Base-by-base conservation (phyloP, 1,140 invertebrate genomes). In the Euglossa dilemma region DNA sequence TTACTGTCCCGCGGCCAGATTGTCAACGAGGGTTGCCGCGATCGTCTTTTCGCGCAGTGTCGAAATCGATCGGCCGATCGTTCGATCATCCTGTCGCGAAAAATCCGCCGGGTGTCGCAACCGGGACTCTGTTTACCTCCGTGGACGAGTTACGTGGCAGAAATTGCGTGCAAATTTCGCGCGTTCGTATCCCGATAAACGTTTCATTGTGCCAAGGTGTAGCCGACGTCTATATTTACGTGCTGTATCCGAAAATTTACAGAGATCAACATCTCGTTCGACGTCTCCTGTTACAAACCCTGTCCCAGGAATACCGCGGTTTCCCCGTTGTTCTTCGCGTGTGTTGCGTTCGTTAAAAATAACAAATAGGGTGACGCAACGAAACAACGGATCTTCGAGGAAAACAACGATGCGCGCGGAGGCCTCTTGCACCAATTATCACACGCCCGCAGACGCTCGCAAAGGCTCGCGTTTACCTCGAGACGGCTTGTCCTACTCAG, bases 401-500 rank as follows among this genome's bases (percentile, higher is more conserved):
- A 11, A 18, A 25, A n/a, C n/a, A 50, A 8, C 12, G 45, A 14
- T 45, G 45, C 7, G 23, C 25, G 9, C 43, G 18, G 8, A 36
- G 50, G 8, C 25, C 36, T n/a, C 11, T 28, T 57, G 75, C 25
- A 28, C 12, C 16, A 63, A 80, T 81, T 57, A 50, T 66, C 50
- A 59, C 18, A 52, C 12, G 11, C n/a, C 8, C n/a, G n/a, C 52
- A 56, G 43, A 52, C 63, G 59, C 1, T 59, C 28, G 23, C 54
- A 73, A 84, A 84, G n/a, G 70, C 57, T 36, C 47, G 56, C 50
- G 69, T 61, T 70, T 54, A 70, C 54, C 50, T 67, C 56, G 81
- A 87, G 85, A 87, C 75, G 64, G 59, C 59, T 66, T 67, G 86
- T 87, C 81, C 80, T 76, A 80, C 72, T 87, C 70, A 83, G 80